Percentiles rank a stretch among this genome's conserved stretches.
These are phyloP conservation scores for Chaenodraco wilsoni DNA, from an alignment of 2,797 vertebrate species.

Conservation along the genomic window DNA sequence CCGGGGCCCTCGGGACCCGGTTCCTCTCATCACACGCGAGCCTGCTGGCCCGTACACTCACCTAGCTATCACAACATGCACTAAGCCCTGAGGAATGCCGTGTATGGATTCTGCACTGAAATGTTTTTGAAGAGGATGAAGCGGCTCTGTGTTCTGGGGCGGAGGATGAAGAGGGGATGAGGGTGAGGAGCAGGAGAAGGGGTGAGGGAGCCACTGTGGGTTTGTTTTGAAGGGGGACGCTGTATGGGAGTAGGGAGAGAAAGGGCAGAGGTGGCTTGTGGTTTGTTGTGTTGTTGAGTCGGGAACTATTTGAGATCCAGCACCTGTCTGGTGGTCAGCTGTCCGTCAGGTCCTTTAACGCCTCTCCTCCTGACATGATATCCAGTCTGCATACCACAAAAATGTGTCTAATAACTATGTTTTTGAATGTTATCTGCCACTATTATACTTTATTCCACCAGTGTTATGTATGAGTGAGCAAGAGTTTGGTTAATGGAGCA, in stretches of 20 bases:
- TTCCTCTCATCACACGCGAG: constrained; percentile 38
- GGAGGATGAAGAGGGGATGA: neutral
- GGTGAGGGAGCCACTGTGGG: neutral
- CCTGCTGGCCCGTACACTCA: constrained; percentile 20
- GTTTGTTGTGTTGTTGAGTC: constrained; percentile 36
- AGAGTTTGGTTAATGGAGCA: too few species aligned
- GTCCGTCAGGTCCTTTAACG: constrained; percentile 4
- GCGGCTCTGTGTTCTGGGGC: constrained; percentile 33
- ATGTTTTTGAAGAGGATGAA: constrained; percentile 38
- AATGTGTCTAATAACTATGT: too few species aligned
- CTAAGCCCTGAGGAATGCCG: constrained; percentile 51
- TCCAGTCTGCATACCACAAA: neutral
- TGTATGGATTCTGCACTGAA: constrained; percentile 12
- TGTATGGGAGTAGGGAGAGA: neutral
- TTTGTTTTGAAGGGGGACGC: constrained; percentile 20
- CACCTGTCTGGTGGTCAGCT: constrained; percentile 58
- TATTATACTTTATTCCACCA: neutral
- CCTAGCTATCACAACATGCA: constrained; percentile 42
- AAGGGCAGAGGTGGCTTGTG: constrained; percentile 29
- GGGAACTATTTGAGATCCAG: constrained; percentile 31
- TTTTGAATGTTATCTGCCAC: too few species aligned
- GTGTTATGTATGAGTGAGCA: neutral
- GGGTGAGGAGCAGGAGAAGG: neutral
- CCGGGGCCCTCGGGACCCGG: constrained; percentile 17
- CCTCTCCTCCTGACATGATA: neutral